These are phyloP conservation scores for Augochlora pura DNA, from an alignment of 1,140 invertebrate species.

Conservation along the genomic window DNA sequence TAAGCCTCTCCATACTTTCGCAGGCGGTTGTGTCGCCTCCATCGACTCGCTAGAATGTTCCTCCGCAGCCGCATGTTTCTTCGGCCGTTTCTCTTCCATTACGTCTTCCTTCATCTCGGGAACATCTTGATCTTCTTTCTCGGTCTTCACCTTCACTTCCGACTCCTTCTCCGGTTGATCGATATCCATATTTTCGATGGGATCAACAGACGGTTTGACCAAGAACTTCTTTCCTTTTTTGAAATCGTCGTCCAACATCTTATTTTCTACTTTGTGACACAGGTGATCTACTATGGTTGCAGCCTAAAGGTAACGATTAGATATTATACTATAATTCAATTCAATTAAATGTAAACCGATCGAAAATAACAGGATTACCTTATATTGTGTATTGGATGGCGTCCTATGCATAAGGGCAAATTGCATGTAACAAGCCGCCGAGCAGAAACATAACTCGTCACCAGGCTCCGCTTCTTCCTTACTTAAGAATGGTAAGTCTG, in stretches of 20 bases:
- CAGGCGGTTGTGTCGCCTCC: conserved; percentile 78
- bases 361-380: conserved; percentile 64
- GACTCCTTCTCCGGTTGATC: conserved; percentile 60
- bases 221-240: conserved; percentile 71
- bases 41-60: conserved; percentile 64
- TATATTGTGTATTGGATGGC: conserved; percentile 80
- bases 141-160: conserved; percentile 71
- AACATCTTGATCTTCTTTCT: conserved; percentile 81
- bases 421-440: conserved; percentile 91
- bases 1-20: conserved; percentile 86
- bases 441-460: conserved; percentile 92
- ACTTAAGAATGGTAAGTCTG: conserved; percentile 88
- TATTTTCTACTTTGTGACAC: conserved; percentile 79
- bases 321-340: conserved; percentile 10
- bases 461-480: conserved; percentile 84
- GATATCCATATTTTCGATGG: conserved; percentile 65
- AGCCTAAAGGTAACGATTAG: conserved; percentile 73
- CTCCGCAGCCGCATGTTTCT: conserved; percentile 76
- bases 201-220: conserved; percentile 62
- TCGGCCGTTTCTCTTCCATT: conserved; percentile 78
- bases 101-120: conserved; percentile 77
- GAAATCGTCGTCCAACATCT: conserved; percentile 74
- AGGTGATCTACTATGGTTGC: conserved; percentile 84
- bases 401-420: conserved; percentile 86
- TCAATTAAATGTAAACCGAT: too few relatives aligned